phyloP scores from a whole-genome alignment of 2,113 vertebrate genomes.

The Acanthisitta chloris region DNA sequence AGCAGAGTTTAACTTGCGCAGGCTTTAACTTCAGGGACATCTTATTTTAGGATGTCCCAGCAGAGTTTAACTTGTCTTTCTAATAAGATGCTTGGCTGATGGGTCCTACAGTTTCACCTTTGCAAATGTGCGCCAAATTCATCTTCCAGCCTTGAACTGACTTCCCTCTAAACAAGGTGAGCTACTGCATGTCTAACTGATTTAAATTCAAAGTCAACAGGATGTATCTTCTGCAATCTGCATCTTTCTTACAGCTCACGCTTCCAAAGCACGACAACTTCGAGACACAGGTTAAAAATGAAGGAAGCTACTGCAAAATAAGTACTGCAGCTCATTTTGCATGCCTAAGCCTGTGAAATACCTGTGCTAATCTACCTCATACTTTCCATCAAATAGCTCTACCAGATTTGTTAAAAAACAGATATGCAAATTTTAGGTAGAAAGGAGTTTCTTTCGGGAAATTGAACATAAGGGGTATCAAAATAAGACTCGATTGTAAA shows the following conservation, averaged over 20 bases:
- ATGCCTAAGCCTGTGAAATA: constrained; percentile 16
- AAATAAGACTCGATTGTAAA: constrained; percentile 19
- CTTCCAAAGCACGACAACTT: neutral
- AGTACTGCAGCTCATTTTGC: neutral
- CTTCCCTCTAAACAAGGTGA: neutral
- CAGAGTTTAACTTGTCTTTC: neutral
- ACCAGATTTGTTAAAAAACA: neutral
- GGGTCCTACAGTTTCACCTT: neutral
- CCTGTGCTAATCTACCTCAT: constrained; percentile 7
- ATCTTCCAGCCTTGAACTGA: neutral
- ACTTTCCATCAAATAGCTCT: neutral
- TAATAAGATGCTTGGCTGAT: neutral
- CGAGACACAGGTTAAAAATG: neutral
- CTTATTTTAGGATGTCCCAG: neutral
- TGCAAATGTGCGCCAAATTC: neutral
- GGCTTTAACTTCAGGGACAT: neutral
- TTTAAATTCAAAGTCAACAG: constrained; percentile 9
- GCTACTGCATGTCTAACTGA: neutral
- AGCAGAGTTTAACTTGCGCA: neutral
- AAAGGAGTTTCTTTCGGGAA: neutral
- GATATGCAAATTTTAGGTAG: constrained; percentile 26
- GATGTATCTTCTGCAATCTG: neutral
- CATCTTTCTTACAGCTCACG: neutral
- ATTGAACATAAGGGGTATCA: neutral
- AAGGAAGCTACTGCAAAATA: neutral